Percentiles rank a stretch among this genome's conserved stretches.
phyloP scores from a whole-genome alignment of 2,888 invertebrate genomes.

The Neoitamus cyanurus region DNA sequence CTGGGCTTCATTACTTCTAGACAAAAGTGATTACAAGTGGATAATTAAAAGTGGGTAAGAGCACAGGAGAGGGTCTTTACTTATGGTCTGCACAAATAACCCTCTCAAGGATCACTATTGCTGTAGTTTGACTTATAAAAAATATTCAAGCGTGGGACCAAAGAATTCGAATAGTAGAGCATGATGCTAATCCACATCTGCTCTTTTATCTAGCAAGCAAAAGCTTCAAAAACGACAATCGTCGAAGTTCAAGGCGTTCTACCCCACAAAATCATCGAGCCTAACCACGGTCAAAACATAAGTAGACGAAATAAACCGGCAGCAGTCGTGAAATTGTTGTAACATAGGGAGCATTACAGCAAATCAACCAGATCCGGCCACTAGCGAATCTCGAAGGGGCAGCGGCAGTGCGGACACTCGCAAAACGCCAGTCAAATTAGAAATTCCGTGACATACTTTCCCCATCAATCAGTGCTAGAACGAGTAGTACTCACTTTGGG shows the following conservation, averaged over 20 bases:
- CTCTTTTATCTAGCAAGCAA: background rate
- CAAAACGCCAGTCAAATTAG: conserved; percentile 12
- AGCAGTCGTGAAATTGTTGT: background rate
- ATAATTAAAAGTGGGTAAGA: too few species aligned
- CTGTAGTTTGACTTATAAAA: background rate
- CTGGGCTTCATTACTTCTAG: background rate
- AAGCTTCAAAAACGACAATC: background rate
- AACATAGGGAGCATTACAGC: background rate
- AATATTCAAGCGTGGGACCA: too few species aligned
- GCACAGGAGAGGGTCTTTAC: too few species aligned
- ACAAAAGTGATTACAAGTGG: background rate
- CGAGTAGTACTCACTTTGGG: conserved; percentile 73
- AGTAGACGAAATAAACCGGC: background rate
- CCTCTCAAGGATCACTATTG: too few species aligned
- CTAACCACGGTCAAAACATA: background rate
- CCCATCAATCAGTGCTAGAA: conserved; percentile 19
- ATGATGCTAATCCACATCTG: background rate
- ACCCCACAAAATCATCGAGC: background rate
- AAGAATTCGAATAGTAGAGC: too few species aligned
- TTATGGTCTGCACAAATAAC: too few species aligned
- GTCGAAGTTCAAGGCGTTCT: background rate
- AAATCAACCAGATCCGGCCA: background rate
- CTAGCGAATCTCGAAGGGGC: background rate
- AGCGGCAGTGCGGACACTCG: background rate
- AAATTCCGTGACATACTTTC: conserved; percentile 51